Conservation (phyloP, 2,113 vertebrate genomes). For the Pogona vitticeps region DNA sequence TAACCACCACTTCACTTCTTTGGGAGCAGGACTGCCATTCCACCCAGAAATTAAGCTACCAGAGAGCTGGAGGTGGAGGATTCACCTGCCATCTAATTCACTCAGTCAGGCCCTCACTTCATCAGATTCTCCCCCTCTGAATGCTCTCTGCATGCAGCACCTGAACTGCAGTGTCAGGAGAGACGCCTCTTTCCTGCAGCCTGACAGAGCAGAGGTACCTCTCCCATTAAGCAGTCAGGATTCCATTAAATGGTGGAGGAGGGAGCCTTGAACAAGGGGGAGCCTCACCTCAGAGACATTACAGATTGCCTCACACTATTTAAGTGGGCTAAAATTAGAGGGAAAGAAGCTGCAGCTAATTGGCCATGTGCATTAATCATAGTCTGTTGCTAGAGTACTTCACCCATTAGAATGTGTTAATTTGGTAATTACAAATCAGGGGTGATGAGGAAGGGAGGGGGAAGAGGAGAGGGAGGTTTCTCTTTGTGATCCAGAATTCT, state of each 20-base stretch:
- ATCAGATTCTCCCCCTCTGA: not conserved
- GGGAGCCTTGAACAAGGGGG: slow-evolving; percentile 44
- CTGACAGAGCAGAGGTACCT: slow-evolving; percentile 61
- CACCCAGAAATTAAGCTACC: not conserved
- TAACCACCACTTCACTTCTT: not conserved
- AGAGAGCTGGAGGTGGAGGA: not conserved
- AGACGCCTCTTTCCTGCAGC: slow-evolving; percentile 55
- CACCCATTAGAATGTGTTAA: slow-evolving; percentile 75
- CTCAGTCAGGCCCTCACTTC: not conserved
- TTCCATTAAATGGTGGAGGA: slow-evolving; percentile 68
- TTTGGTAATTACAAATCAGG: slow-evolving; percentile 77
- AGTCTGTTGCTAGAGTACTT: slow-evolving; percentile 68
- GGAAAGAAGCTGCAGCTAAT: slow-evolving; percentile 69
- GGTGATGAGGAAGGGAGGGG: slow-evolving; percentile 44
- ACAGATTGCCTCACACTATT: slow-evolving; percentile 63
- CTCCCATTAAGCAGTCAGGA: slow-evolving; percentile 53
- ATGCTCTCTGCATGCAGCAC: not conserved
- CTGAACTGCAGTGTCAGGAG: not conserved
- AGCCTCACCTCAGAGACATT: slow-evolving; percentile 68
- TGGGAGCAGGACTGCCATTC: not conserved
- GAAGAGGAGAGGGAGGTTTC: slow-evolving; percentile 43
- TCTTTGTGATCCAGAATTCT: slow-evolving; percentile 67
- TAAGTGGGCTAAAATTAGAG: slow-evolving; percentile 71
- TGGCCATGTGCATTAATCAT: slow-evolving; percentile 73
- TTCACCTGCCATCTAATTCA: not conserved